Evolutionary conservation across 1,140 invertebrate species (phyloP), one percentile per base, ranked within the genome.

Genomic region (Scaptomyza pallida): DNA sequence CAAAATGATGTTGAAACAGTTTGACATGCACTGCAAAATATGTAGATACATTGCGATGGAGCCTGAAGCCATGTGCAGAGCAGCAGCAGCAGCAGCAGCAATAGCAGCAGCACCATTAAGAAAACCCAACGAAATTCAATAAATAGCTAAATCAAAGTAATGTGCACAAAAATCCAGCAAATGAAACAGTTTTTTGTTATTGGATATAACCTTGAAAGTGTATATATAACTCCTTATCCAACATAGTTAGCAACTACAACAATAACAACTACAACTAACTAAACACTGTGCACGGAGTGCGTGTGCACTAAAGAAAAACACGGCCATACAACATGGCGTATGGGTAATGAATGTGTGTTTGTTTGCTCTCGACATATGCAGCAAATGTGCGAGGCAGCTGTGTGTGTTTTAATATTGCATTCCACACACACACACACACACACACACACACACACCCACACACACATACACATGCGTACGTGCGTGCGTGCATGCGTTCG

Each of bases 321-420:
- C 52, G 12, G 63, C 43, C 59, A 72, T 72, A 72, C 79, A 85
- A 55, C 80, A 83, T 79, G 80, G 79, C 79, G 79, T 83, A 83
- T 83, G 79, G 75, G 59, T 78, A 75, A 83, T 75, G 65, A 64
- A 57, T 65, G 60, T 65, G 60, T 37, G 51, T 33, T 55, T 37
- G 51, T 33, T 55, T 43, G 44, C 37, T 40, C 12, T 37, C 33
- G 33, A 64, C 72, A 74, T 74, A 74, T 74, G 72, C 72, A 74
- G 47, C 43, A 64, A 74, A 74, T 59, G 54, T 72, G 69, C 69
- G 45, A 67, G 48, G 44, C 63, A 63, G 40, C 68, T 47, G 52
- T 63, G 60, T 47, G 52, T 63, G 60, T 62, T 54, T 54, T 33
- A 61, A 68, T 54, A 68, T 40, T 59, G 35, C 57, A 45, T 43